phyloP scores from a whole-genome alignment of 2,113 vertebrate genomes.

The Alces alces region DNA sequence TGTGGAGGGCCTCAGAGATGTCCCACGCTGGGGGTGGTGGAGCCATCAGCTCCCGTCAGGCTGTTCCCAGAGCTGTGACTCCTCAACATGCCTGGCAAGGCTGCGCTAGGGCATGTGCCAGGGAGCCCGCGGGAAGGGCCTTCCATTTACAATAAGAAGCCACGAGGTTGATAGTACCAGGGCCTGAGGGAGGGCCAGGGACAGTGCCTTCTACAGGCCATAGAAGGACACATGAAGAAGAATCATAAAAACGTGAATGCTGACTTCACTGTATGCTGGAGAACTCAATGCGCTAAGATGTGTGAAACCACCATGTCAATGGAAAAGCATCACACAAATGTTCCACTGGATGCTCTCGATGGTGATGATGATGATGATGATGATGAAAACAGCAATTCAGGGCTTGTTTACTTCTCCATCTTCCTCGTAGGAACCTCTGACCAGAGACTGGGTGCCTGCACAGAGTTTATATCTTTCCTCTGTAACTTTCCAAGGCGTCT shows the following conservation, averaged over 20 bases:
- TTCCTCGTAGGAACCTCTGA: not conserved
- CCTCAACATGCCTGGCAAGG: not conserved
- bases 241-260: not conserved
- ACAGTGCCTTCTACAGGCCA: not conserved
- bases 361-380: fast-evolving
- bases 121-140: not conserved
- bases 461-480: not conserved
- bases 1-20: fast-evolving
- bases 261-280: not conserved
- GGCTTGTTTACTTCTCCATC: fast-evolving
- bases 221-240: not conserved
- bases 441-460: not conserved
- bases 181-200: fast-evolving
- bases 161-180: not conserved
- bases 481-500: not conserved
- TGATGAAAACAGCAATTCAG: not conserved
- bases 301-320: not conserved
- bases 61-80: not conserved
- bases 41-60: not conserved
- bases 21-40: not conserved
- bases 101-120: not conserved
- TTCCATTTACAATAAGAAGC: not conserved
- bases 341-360: fast-evolving
- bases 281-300: not conserved
- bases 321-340: not conserved